Conservation (phyloP, 2,888 invertebrate genomes). For the Aporophyla nigra region DNA sequence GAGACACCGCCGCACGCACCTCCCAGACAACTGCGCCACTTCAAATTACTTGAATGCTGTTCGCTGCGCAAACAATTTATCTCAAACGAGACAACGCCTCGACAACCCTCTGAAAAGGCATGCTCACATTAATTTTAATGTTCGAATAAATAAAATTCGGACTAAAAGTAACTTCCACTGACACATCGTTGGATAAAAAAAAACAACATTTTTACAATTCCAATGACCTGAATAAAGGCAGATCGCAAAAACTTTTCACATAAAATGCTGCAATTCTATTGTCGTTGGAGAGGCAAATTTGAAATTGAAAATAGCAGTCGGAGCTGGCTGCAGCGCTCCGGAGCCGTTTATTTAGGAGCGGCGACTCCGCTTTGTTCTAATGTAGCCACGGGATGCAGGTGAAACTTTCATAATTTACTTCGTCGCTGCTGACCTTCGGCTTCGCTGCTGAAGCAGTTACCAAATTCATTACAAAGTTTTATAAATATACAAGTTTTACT, state of each 20-base stretch:
- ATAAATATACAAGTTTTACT: slow-evolving; percentile 38
- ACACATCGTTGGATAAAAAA: slow-evolving; percentile 60
- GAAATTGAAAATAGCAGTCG: slow-evolving; percentile 87
- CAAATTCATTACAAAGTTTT: slow-evolving; percentile 59
- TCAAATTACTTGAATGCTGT: slow-evolving; percentile 60
- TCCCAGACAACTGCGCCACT: slow-evolving; percentile 72
- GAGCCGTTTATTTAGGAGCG: slow-evolving; percentile 80
- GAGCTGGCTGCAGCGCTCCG: slow-evolving; percentile 74
- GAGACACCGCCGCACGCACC: slow-evolving; percentile 79
- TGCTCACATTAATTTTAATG: slow-evolving; percentile 44
- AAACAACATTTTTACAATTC: slow-evolving; percentile 72
- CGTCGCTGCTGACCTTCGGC: slow-evolving; percentile 68
- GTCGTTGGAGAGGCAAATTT: slow-evolving; percentile 84
- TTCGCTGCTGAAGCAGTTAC: slow-evolving; percentile 61
- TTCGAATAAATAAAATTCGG: slow-evolving; percentile 40
- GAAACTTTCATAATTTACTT: slow-evolving; percentile 80
- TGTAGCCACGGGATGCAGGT: slow-evolving; percentile 79
- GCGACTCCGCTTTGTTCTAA: slow-evolving; percentile 78
- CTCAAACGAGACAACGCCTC: slow-evolving; percentile 59
- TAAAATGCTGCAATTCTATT: slow-evolving; percentile 83
- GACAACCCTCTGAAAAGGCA: slow-evolving; percentile 33
- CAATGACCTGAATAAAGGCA: slow-evolving; percentile 76
- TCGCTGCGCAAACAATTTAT: slow-evolving; percentile 69
- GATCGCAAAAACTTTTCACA: slow-evolving; percentile 79
- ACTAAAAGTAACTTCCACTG: slow-evolving; percentile 50